Evolutionary conservation across 2,113 vertebrate species (phyloP).

Genomic region (Leptobrachium leishanense): DNA sequence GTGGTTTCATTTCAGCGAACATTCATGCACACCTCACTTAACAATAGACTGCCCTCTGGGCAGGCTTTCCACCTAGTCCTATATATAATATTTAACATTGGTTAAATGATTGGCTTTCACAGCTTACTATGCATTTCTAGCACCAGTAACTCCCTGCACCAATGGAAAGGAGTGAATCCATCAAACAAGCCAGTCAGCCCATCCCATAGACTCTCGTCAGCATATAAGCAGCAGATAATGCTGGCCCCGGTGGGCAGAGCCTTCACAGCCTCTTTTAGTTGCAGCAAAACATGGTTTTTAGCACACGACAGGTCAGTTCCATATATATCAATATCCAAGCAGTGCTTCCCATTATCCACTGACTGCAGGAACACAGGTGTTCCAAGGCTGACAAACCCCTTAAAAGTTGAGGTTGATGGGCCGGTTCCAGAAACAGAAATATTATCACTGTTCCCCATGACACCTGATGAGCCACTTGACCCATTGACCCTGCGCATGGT

Average conservation of each 20-base stretch:
- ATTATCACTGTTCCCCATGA: too few relatives aligned
- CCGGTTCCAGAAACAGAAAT: not conserved
- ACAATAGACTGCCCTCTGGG: too few relatives aligned
- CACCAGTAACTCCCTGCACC: not conserved
- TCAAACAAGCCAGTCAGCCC: not conserved
- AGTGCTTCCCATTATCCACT: conserved; percentile 70
- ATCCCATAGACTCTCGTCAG: not conserved
- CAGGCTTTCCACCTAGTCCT: too few relatives aligned
- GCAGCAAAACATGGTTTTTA: too few relatives aligned
- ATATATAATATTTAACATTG: too few relatives aligned
- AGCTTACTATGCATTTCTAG: not conserved
- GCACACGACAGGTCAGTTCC: not conserved
- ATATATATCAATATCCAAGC: conserved; percentile 73
- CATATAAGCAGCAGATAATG: not conserved
- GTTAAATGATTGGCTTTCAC: too few relatives aligned
- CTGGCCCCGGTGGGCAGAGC: not conserved
- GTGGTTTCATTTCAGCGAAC: too few relatives aligned
- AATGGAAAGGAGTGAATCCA: not conserved
- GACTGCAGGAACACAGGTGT: conserved; percentile 71
- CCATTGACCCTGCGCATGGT: too few relatives aligned
- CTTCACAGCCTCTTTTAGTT: not conserved
- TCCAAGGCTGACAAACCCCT: conserved; percentile 72
- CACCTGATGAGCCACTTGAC: too few relatives aligned
- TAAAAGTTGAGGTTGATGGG: not conserved
- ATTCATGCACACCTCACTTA: too few relatives aligned